phyloP scores from a whole-genome alignment of 30 jellyfish, hydroid and myxozoan genomes.

The Cassiopea andromeda region DNA sequence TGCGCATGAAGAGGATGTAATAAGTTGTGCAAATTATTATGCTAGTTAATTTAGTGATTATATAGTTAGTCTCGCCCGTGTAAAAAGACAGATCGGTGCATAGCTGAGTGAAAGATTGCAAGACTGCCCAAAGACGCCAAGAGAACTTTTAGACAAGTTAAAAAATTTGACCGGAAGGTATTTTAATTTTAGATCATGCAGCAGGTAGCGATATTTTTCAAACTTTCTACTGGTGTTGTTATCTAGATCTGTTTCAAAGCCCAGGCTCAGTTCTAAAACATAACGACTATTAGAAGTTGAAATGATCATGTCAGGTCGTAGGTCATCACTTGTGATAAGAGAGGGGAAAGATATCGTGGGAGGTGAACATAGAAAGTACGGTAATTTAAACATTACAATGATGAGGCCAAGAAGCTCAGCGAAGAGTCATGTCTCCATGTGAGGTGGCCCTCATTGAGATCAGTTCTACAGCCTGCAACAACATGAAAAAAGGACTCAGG shows the following conservation, averaged over 20 bases:
- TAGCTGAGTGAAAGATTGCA: not conserved
- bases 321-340: constrained; percentile 13
- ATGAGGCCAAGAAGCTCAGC: constrained; percentile 17
- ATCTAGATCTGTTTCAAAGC: constrained; percentile 6
- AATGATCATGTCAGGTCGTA: constrained; percentile 11
- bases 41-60: not conserved
- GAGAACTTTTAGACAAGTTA: not conserved
- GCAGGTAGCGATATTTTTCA: constrained; percentile 1
- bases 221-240: constrained; percentile 6
- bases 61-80: not conserved
- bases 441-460: constrained; percentile 29
- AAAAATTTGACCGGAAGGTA: not conserved
- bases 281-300: not conserved
- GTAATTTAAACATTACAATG: not conserved
- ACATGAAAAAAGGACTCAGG: constrained; percentile 31
- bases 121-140: not conserved
- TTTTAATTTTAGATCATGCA: not conserved
- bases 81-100: not conserved
- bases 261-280: constrained; percentile 1
- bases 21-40: not conserved
- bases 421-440: constrained; percentile 36
- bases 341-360: constrained; percentile 18
- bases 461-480: constrained; percentile 33
- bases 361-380: constrained; percentile 9
- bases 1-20: not conserved